A percentile compares a stretch with the other conserved stretches of the same genome.
Evolutionary conservation across 2,113 vertebrate species (phyloP).

Genomic region (Eulemur rufifrons): DNA sequence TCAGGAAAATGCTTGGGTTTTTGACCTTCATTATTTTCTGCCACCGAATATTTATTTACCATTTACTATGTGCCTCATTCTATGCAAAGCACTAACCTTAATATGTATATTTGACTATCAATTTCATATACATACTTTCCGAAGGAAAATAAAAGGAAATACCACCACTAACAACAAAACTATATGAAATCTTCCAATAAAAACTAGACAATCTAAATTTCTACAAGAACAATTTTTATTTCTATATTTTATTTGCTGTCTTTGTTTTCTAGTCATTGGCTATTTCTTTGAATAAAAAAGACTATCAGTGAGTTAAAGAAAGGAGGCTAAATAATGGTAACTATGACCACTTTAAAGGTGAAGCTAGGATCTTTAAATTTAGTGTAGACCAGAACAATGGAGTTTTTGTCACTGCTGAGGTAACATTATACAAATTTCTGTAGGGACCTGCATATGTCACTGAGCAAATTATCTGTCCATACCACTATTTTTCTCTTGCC

Average conservation of each 20-base stretch:
- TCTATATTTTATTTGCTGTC: not conserved
- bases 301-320: not conserved
- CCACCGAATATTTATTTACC: not conserved
- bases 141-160: not conserved
- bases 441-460: not conserved
- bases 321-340: not conserved
- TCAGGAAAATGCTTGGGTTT: not conserved
- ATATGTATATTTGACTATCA: not conserved
- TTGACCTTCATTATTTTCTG: not conserved
- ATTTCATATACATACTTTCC: not conserved
- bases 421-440: not conserved
- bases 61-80: not conserved
- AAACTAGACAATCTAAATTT: not conserved
- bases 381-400: not conserved
- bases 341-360: not conserved
- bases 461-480: not conserved
- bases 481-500: not conserved
- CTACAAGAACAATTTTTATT: not conserved
- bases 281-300: not conserved
- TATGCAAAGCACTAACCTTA: not conserved
- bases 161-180: not conserved
- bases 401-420: not conserved
- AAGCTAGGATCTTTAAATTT: not conserved
- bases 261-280: not conserved
- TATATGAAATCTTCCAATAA: not conserved